phyloP scores from a whole-genome alignment of 2,113 vertebrate species.

The Beaufortia kweichowensis region DNA sequence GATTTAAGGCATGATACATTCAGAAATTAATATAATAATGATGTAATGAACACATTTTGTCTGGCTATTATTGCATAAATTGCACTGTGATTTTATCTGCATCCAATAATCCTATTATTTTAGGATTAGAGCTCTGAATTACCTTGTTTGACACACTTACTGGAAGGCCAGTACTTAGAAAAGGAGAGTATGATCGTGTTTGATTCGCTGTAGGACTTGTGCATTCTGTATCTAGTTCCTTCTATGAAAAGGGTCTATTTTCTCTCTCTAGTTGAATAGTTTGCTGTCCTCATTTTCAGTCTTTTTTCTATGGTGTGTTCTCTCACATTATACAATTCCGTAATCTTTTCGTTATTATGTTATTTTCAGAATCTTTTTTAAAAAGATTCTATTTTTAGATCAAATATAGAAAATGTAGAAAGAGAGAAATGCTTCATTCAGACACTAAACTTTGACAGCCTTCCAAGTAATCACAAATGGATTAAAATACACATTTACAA shows the following conservation, averaged over 20 bases:
- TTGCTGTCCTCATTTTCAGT: no score
- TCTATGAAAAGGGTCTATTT: conserved; percentile 26
- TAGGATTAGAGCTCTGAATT: conserved; percentile 11
- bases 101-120: conserved; percentile 33
- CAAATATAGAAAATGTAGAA: no score
- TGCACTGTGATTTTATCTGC: conserved; percentile 16
- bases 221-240: conserved; percentile 35
- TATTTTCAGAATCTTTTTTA: background rate
- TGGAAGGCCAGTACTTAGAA: conserved; percentile 45
- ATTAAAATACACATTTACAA: no score
- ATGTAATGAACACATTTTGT: background rate
- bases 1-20: no score
- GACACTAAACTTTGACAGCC: no score
- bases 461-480: no score
- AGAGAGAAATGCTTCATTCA: no score
- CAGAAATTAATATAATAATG: no score
- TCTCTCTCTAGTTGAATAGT: conserved; percentile 1
- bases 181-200: conserved; percentile 27
- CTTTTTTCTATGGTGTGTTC: background rate
- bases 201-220: conserved; percentile 40
- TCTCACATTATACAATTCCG: background rate
- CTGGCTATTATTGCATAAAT: conserved; percentile 12
- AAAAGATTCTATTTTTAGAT: no score
- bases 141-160: conserved; percentile 32
- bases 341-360: background rate